Base-by-base conservation (phyloP, 2,113 vertebrate genomes). In the Labeo catla region DNA sequence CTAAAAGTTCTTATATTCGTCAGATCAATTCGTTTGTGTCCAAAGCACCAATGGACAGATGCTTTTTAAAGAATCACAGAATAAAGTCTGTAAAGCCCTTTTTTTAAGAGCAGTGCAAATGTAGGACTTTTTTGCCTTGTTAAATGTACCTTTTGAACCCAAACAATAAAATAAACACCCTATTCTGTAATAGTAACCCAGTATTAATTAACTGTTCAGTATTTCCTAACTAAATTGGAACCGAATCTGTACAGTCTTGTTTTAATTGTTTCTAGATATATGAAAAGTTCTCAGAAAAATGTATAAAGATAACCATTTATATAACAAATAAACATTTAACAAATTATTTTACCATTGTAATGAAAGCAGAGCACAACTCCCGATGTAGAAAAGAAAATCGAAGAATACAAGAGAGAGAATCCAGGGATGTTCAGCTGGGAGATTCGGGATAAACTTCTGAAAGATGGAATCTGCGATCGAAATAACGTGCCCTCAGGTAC, bases 381-480 rank as follows among this genome's bases (percentile, higher is more conserved):
- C 83, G 98, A 99, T 6, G 94, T 98, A 85, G 98, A 99, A 91
- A 99, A 98, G 95, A 99, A 98, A 94, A 99, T 99, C 74, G 98
- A 99, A 90, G 98, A 99, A 73, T 99, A 98, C 93, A 99, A 99
- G 91, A 91, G 96, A 89, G 97, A 98, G 81, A 98, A 97, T 89
- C 96, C 98, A 0, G 97, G 98, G 16, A 99, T 99, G 97, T 99
- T 99, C 94, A 99, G 98, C 94, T 99, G 98, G 98, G 98, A 99
- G 92, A 99, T 99, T 85, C 94, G 98, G 66, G 98, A 99, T 94
- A 98, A 97, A 87, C 92, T 99, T 87, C 95, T 99, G 87, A 99
- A 99, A 93, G 98, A 99, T 81, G 96, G 96, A 0, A 94, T 99
- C 90, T 99, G 98, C 86, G 98, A 99, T 91, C 96, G 98, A 68